Base-by-base conservation (phyloP, 2,888 invertebrate genomes). In the Dasysyrphus albostriatus region DNA sequence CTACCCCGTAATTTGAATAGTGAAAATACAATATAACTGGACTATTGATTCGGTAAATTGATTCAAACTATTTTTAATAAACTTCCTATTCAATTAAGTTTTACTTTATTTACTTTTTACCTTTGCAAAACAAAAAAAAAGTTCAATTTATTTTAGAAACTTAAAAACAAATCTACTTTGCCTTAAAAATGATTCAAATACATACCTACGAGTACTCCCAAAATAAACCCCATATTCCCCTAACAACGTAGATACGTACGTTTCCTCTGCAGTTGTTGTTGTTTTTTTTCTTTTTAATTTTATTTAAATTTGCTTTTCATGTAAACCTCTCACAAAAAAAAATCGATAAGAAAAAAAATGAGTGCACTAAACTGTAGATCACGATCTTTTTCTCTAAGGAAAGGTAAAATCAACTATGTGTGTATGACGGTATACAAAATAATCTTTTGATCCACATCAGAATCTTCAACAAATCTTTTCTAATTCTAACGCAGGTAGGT, bases 331-430 rank as follows among this genome's bases (percentile, higher is more conserved):
- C 9, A 32, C 32, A 32, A 32, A 49, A 37, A 61, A 14, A 34
- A 34, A 39, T 39, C 61, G 61, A 75, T 70, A 76, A 67, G 78
- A 39, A 56, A 19, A 32, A 47, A 63, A 32, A 32, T 32, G 69
- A 78, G 78, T 63, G 70, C 78, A 78, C 83, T 83, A 83, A 83
- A 83, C 70, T 79, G 63, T 70, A 47, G 61, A 74, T 74, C 83
- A 83, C 78, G 78, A 79, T 74, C 51, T 34, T 65, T 49, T 32
- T 49, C n/a, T n/a, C 12, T 12, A 16, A 67, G 37, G 24, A 51
- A 37, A 67, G 37, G 67, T 67, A 67, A 5, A 19, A 39, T 39
- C 19, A 37, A 39, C 19, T 49, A 65, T 12, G 9, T 3, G 12
- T 14, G 12, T 34, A 24, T 1, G 1, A 24, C 1, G 24, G 24